These are phyloP conservation scores for Furcifer pardalis DNA, from an alignment of 2,797 vertebrate species.

Conservation along the genomic window DNA sequence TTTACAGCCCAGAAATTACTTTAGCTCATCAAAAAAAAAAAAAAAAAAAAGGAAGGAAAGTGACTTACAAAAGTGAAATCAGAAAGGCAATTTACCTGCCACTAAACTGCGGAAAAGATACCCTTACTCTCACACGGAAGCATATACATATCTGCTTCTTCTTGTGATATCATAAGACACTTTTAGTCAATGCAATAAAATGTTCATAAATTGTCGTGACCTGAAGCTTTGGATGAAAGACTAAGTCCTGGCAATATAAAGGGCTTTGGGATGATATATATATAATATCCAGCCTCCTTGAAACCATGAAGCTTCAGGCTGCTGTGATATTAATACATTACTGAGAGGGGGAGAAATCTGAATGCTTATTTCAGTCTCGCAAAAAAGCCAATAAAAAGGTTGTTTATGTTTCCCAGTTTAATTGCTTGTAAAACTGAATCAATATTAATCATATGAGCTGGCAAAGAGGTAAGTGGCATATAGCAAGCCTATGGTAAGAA, in stretches of 20 bases:
- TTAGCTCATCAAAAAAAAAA: neutral
- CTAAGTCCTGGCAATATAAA: conserved; percentile 30
- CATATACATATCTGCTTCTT: neutral
- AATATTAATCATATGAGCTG: conserved; percentile 64
- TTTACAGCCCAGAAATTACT: neutral
- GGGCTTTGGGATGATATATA: conserved; percentile 19
- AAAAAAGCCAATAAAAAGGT: conserved; percentile 47
- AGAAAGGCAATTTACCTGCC: neutral
- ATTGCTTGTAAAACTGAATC: conserved; percentile 66
- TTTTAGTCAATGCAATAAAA: conserved; percentile 23
- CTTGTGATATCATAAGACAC: conserved; percentile 13
- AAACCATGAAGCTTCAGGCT: conserved; percentile 38
- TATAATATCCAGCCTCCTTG: conserved; percentile 2
- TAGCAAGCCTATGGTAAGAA: conserved; percentile 46
- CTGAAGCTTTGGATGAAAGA: conserved; percentile 19
- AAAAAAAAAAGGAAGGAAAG: neutral
- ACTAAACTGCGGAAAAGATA: neutral
- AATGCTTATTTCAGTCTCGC: conserved; percentile 37
- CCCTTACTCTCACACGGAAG: neutral
- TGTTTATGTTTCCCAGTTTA: conserved; percentile 62
- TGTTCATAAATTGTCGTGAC: conserved; percentile 5
- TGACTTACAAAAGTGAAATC: neutral
- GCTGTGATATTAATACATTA: conserved; percentile 39
- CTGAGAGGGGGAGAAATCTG: conserved; percentile 33
- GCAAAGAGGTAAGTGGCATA: conserved; percentile 56